Evolutionary conservation across 1,140 invertebrate genomes (phyloP), one percentile per base, ranked within the genome.

Genomic region (Heterodera carotae): DNA sequence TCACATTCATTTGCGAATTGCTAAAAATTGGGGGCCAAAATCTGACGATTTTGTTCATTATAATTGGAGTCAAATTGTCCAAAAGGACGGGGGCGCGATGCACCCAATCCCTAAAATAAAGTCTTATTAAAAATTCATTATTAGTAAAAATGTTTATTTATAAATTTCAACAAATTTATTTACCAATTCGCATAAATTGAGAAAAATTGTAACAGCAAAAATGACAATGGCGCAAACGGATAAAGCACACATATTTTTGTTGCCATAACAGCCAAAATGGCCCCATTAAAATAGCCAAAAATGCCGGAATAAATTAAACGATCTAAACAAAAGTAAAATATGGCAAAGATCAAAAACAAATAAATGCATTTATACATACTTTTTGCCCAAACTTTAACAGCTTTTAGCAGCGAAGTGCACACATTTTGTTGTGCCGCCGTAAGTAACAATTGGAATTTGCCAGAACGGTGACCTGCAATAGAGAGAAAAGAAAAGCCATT

Each of bases 331-430:
- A 25, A 33, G n/a, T n/a, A n/a, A n/a, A n/a, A n/a, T n/a, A n/a
- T n/a, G n/a, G n/a, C n/a, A n/a, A n/a, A n/a, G n/a, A n/a, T n/a
- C n/a, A n/a, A n/a, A n/a, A 39, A 69, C n/a, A 25, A 29, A n/a
- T 27, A n/a, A 36, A 48, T 56, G n/a, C 8, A 39, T 34, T 34
- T 12, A 69, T 36, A 69, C 3, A n/a, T n/a, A 71, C 69, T 71
- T 48, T 71, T 48, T 43, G 69, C 69, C 69, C 69, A 71, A 56
- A 71, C 29, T 71, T 71, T 71, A 8, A 71, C 69, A 6, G 39
- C 39, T 22, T 22, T 56, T 0, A 12, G 48, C 48, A 56, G 48
- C 12, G 48, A 56, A 56, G 18, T 56, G 48, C 48, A 56, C 48
- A 22, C 12, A 18, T 56, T 22, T 56, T 56, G 12, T 15, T 56